These are phyloP conservation scores for Aproaerema taeniolella DNA, from an alignment of 2,888 invertebrate species.

Conservation along the genomic window DNA sequence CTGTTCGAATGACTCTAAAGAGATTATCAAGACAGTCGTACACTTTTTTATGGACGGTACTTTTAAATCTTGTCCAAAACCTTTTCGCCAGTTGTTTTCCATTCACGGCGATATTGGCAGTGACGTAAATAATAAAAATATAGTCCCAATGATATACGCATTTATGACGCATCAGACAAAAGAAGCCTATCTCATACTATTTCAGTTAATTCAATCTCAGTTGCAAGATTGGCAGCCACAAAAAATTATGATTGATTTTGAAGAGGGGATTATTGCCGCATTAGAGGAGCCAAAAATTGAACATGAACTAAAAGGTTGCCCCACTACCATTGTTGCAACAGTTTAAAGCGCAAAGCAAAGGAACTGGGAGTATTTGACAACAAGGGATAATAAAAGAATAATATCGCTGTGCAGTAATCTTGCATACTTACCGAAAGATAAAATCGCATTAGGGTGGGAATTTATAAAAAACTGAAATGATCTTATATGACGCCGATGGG, in stretches of 20 bases:
- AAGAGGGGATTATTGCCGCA: not conserved
- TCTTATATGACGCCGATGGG: too few species aligned
- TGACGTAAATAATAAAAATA: constrained; percentile 6
- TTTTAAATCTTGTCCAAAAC: not conserved
- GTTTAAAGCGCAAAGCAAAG: not conserved
- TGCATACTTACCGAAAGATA: not conserved
- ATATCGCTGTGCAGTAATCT: not conserved
- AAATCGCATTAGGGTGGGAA: not conserved
- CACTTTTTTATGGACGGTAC: not conserved
- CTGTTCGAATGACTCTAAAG: too few species aligned
- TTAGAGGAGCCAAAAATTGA: not conserved
- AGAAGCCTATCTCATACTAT: constrained; percentile 8
- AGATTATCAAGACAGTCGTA: too few species aligned
- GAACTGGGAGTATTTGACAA: not conserved
- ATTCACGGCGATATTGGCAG: not conserved
- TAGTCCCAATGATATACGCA: constrained; percentile 9
- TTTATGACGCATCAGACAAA: constrained; percentile 7
- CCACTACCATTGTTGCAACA: not conserved
- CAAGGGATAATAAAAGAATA: not conserved
- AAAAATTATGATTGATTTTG: constrained; percentile 4
- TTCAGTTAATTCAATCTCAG: constrained; percentile 8
- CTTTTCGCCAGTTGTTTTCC: not conserved
- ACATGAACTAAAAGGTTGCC: not conserved
- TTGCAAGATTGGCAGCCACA: constrained; percentile 5
- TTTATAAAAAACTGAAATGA: too few species aligned